phyloP scores from a whole-genome alignment of 1,140 invertebrate genomes.

The Stegodyphus dumicola region DNA sequence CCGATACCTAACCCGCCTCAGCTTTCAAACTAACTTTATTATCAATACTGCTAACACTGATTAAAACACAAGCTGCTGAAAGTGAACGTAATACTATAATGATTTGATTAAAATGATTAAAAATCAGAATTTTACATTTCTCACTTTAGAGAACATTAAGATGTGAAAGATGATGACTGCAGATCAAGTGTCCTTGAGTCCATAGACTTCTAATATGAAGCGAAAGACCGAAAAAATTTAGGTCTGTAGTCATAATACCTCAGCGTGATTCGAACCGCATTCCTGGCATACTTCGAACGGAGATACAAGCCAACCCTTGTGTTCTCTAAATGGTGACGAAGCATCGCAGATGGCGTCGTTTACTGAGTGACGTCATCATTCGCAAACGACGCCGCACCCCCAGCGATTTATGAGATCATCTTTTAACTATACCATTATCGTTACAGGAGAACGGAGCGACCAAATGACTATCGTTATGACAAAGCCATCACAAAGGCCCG shows the following conservation, averaged over 20 bases:
- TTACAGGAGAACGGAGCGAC: conserved; percentile 19
- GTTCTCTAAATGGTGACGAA: not conserved
- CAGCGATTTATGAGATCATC: conserved; percentile 29
- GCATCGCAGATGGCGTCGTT: conserved; percentile 41
- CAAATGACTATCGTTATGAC: conserved; percentile 46
- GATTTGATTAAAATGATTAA: too few species aligned
- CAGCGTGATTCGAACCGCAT: conserved; percentile 29
- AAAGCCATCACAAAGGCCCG: conserved; percentile 22
- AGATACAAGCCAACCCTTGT: not conserved
- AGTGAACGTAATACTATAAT: too few species aligned
- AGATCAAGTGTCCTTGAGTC: too few species aligned
- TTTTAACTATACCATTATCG: conserved; percentile 55
- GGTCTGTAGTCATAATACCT: conserved; percentile 1
- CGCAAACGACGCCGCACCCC: conserved; percentile 33
- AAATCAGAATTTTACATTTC: too few species aligned
- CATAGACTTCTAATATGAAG: too few species aligned
- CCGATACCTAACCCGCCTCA: too few species aligned
- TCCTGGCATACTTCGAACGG: conserved; percentile 14
- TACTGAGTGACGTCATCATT: conserved; percentile 39
- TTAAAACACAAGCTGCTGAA: too few species aligned
- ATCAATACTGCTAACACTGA: too few species aligned
- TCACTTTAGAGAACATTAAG: too few species aligned
- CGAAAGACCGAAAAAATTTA: too few species aligned
- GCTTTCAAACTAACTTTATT: too few species aligned
- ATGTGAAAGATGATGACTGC: too few species aligned